These are phyloP conservation scores for Probosciger aterrimus DNA, from an alignment of 2,113 vertebrate species.

Conservation along the genomic window DNA sequence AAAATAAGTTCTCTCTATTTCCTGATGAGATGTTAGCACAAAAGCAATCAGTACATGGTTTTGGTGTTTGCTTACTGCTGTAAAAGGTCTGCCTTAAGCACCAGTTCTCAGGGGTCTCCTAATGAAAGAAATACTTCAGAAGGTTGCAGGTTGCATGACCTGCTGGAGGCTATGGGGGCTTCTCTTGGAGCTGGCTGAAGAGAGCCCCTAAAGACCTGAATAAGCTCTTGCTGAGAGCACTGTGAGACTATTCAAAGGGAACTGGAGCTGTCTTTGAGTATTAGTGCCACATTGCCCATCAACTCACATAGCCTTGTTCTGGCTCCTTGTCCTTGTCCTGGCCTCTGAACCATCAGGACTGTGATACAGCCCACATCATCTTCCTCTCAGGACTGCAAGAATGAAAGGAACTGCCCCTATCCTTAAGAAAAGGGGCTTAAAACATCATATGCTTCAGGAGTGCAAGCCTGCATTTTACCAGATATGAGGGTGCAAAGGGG, in stretches of 20 bases:
- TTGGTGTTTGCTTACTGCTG: neutral
- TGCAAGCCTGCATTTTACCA: neutral
- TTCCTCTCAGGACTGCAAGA: neutral
- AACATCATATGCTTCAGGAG: neutral
- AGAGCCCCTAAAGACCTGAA: neutral
- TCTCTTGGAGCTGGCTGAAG: neutral
- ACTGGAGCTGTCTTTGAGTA: rapidly evolving
- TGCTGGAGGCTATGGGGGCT: neutral
- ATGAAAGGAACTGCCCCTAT: neutral
- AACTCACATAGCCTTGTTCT: neutral
- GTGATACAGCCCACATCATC: neutral
- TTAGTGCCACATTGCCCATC: neutral
- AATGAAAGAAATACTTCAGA: neutral
- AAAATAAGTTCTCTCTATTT: neutral
- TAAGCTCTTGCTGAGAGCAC: neutral
- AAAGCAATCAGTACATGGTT: neutral
- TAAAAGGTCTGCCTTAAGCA: neutral
- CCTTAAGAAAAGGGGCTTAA: neutral
- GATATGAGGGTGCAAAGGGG: neutral
- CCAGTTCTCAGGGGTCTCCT: neutral
- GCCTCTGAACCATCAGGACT: neutral
- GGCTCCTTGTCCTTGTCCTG: neutral
- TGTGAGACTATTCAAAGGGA: neutral
- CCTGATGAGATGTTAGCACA: neutral
- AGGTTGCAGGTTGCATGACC: neutral